A percentile compares a stretch with the other conserved stretches of the same genome.
phyloP scores from a whole-genome alignment of 1,140 invertebrate genomes.

The Drosophila nasuta region DNA sequence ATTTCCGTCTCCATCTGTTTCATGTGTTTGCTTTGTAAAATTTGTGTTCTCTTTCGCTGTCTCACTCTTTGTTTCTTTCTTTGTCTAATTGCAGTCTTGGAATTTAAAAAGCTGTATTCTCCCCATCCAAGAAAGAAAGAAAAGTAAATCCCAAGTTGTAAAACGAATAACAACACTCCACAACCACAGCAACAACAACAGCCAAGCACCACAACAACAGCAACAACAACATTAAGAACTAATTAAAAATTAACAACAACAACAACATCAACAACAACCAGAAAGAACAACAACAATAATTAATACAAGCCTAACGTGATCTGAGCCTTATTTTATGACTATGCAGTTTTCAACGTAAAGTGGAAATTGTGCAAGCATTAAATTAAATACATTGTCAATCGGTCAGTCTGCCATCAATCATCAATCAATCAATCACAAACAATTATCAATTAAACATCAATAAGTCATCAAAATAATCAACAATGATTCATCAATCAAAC shows the following conservation, averaged over 20 bases:
- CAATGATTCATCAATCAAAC: background rate
- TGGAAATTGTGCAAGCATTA: conserved; percentile 9
- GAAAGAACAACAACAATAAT: conserved; percentile 11
- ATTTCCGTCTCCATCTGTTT: background rate
- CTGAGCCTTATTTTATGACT: conserved; percentile 13
- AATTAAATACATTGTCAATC: background rate
- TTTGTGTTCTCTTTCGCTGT: conserved; percentile 12
- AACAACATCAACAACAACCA: conserved; percentile 2
- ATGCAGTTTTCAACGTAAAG: conserved; percentile 3
- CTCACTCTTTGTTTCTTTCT: conserved; percentile 44
- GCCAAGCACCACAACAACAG: conserved; percentile 33
- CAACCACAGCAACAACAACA: conserved; percentile 12
- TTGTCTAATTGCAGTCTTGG: conserved; percentile 75
- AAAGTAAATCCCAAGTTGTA: conserved; percentile 35
- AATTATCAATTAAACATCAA: background rate
- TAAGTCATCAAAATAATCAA: too few relatives aligned
- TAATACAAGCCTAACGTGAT: conserved; percentile 1
- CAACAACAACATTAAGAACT: conserved; percentile 20
- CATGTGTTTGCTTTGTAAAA: background rate
- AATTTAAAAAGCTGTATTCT: conserved; percentile 62
- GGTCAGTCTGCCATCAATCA: conserved; percentile 17
- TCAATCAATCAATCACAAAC: background rate
- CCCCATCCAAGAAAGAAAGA: conserved; percentile 21
- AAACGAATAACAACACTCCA: conserved; percentile 6
- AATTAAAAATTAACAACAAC: conserved; percentile 12